Evolutionary conservation across 2,797 vertebrate genomes (phyloP), one percentile per base, ranked within the genome.

Genomic region (Rhynchonycteris naso): DNA sequence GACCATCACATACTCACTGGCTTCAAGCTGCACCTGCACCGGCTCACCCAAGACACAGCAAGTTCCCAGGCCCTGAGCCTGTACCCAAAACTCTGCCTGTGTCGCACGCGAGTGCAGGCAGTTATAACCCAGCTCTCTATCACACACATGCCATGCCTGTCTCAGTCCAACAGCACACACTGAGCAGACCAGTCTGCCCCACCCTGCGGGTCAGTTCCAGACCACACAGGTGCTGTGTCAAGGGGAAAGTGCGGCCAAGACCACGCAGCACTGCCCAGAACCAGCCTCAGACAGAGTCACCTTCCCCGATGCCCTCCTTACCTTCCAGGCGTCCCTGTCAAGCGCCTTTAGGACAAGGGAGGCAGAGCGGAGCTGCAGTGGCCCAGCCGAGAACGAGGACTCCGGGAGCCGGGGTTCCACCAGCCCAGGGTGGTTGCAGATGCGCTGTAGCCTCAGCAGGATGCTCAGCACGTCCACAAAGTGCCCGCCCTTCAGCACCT

Each of bases 351-450:
- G 98, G 88, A 99, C 95, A 30, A 99, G 97, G 1, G 99, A 99
- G 18, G 99, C 99, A 0, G 97, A 95, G n/a, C 96, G 97, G 92
- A 98, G 98, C 88, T 98, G 97, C 82, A 99, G 98, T 0, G 98
- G 90, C 30, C 98, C 96, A 22, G 98, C 98, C 6, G 98, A 98
- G 80, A 98, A 99, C 22, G 99, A 98, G 61, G 98, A 99, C 94
- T 95, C 95, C 0, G 98, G 98, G 52, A 98, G 97, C 95, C 98
- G 97, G 19, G 98, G 98, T 43, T 98, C 98, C 35, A 99, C 97
- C 94, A 99, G 98, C 69, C 99, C 99, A 1, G 99, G 99, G 95
- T 99, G 99, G 96, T 99, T 99, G 96, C 99, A 99, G 94, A 99
- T 99, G 69, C 98, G 98, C 97, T 99, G 99, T 50, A 99, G 97